Base-by-base conservation (phyloP, 2,888 invertebrate genomes). In the Drosophila peninsularis region DNA sequence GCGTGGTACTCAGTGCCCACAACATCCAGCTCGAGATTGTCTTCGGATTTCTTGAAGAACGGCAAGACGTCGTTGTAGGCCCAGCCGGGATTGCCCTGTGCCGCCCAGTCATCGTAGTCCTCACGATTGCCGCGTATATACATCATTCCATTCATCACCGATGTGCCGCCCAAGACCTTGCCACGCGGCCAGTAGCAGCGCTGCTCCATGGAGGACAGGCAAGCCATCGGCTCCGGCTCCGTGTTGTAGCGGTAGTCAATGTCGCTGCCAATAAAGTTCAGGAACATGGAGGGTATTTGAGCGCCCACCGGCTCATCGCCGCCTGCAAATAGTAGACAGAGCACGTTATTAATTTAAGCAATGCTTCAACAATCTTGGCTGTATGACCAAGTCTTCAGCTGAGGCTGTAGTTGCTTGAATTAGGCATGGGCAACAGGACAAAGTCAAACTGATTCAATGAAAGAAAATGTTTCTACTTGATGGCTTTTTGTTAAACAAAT, bases 111-210 rank as follows among this genome's bases (percentile, higher is more conserved):
- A 90, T 98, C 97, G 92, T 95, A 98, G 92, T 98, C 98, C 69
- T 95, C 95, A 27, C 96, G 94, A 63, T 97, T 95, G 1, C 98
- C 98, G 30, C 98, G 94, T 77, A 98, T 96, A 92, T 98, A 98
- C 95, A 97, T 98, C 98, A 98, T 98, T 24, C 98, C 98, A 92
- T 98, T 98, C 93, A 98, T 94, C 0, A 97, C 97, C 17, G 98
- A 98, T 0, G 97, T 98, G 0, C 98, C 98, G 7, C 98, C 98
- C 11, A 98, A 92, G 0, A 97, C 97, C 93, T 97, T 97, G 88
- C 97, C 97, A 83, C 97, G 93, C 0, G 97, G 97, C 97, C 97
- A 97, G 90, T 95, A 96, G 91, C 97, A 97, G 77, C 95, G 94
- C 62, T 91, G 88, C 49, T 89, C 91, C 71, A 94, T 94, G 83